Evolutionary conservation across 2,888 invertebrate species (phyloP), one percentile per base, ranked within the genome.

Genomic region (Drosophila niveifrons): DNA sequence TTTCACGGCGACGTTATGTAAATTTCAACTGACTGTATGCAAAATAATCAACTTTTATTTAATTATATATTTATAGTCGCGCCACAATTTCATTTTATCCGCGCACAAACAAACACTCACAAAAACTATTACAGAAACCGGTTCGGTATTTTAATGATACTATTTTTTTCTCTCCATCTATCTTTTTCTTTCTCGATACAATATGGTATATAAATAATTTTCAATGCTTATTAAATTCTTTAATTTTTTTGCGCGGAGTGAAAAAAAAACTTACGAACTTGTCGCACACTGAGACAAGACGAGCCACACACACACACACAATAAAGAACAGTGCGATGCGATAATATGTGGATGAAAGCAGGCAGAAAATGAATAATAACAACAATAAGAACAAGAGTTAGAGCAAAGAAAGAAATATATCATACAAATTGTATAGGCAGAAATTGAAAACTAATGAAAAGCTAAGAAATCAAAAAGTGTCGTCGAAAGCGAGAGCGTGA

Each of bases 401-500:
- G 13, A 51, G 51, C 39, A 10, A 80, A 36, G 36, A 61, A 58
- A 23, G 23, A 23, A 23, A 23, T 23, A 0, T 48, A 44, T 53
- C 55, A 52, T 34, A 48, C 48, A 68, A 67, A 17, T 17, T 29
- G 59, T 23, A 34, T 23, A 56, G 48, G 47, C 44, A 34, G 31
- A 63, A 53, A 59, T 66, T 67, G 68, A 68, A 82, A 80, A 77
- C 63, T 59, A 63, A 65, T 55, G 56, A 71, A 83, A 69, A 57
- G 69, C 47, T 41, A 72, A 75, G 69, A 80, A 75, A 87, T 70
- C 73, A 63, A 82, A 23, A 23, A 67, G 61, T 68, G 55, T 69
- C 61, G 64, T 82, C 80, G 83, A 87, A 84, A 83, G 82, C 76
- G 88, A 84, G 78, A 88, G 88, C 86, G 48, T 10, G 31, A 31